Base-by-base conservation (phyloP, 2,888 invertebrate species). In the Ennomos quercinarius region DNA sequence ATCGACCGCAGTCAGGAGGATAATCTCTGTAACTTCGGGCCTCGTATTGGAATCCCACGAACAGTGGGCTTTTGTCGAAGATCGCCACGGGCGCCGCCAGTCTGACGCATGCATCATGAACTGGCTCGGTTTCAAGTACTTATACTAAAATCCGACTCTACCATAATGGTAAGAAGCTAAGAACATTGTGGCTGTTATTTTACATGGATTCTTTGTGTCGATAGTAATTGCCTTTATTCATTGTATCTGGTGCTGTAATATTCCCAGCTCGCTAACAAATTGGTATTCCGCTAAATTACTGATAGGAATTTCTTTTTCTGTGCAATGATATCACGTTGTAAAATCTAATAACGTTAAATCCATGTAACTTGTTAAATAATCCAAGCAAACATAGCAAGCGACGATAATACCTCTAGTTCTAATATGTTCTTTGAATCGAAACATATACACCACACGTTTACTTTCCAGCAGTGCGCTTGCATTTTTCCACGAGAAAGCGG, bases 401-500 rank as follows among this genome's bases (percentile, higher is more conserved):
- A 34, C 17, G 0, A 3, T 27, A 17, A 27, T 27, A 27, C 27
- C 0, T 27, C 27, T 27, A 27, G 5, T 27, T 27, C 27, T 27
- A 27, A 27, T 52, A 39, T 57, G 11, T 81, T 81, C 78, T 81
- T 68, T 74, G 77, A 80, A 77, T 77, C 65, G 67, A 69, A 70
- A 72, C 70, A 74, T 76, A 69, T 69, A 73, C 74, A 65, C 70
- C 6, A 74, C 73, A 74, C 73, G 81, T 84, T 52, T 86, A 84
- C 89, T 91, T 90, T 90, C 89, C 88, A 89, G 85, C 80, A 78
- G 83, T 80, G 83, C 79, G 89, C 83, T 78, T 86, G 86, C 89
- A 89, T 91, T 91, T 91, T 91, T 91, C 84, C 89, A 84, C 89
- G 91, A 84, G 91, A 92, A 91, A 91, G 91, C 91, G 91, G 91